Conservation (phyloP, 2,113 vertebrate genomes). For the Speoplatyrhinus poulsoni region DNA sequence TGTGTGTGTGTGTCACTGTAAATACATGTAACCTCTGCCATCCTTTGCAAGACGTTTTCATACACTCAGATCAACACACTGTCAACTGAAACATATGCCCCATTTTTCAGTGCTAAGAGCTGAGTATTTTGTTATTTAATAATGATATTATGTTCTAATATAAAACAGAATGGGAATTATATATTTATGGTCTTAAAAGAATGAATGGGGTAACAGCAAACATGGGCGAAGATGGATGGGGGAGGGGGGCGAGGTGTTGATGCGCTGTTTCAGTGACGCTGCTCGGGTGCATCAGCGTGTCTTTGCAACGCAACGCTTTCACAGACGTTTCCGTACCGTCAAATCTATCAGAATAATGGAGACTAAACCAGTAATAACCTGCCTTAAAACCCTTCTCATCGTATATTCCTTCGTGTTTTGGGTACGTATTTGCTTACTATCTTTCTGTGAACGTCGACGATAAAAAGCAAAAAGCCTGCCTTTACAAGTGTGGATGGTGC, state of each 20-base stretch:
- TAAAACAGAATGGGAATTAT: not conserved
- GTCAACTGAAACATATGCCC: no score
- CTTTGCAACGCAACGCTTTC: constrained; percentile 45
- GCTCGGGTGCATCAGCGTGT: constrained; percentile 49
- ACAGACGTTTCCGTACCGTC: constrained; percentile 17
- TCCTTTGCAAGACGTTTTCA: no score
- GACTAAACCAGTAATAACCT: constrained; percentile 99
- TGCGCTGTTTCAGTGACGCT: constrained; percentile 54
- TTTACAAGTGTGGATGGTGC: no score
- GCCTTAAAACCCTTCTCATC: constrained; percentile 97
- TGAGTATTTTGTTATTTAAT: no score
- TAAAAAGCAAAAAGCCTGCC: no score
- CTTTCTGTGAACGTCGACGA: no score
- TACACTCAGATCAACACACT: no score
- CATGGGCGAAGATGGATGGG: not conserved
- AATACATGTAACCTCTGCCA: no score
- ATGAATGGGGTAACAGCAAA: not conserved
- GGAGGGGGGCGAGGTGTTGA: not conserved
- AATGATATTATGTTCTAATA: not conserved
- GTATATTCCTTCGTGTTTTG: constrained; percentile 98
- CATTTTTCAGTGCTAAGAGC: no score
- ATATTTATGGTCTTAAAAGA: no score
- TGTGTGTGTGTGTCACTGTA: no score
- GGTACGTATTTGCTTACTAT: constrained; percentile 75
- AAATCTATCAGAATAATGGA: constrained; percentile 84